Evolutionary conservation across 2,113 vertebrate species (phyloP).

Genomic region (Rhombomys opimus): DNA sequence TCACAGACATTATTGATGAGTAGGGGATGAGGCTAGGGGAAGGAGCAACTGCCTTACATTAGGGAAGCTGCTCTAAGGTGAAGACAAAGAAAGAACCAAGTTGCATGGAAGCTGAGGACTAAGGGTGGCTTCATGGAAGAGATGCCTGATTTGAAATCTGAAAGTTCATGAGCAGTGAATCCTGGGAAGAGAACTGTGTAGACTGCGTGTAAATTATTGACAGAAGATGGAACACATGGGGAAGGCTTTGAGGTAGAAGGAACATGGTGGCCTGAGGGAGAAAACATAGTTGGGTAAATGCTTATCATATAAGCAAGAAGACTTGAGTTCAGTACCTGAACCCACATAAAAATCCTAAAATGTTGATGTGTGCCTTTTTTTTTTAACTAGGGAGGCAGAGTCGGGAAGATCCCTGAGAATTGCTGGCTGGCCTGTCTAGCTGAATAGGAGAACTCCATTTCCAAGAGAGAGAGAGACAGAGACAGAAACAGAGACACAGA

Average conservation of each 20-base stretch:
- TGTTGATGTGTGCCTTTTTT: not conserved
- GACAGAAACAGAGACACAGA: not conserved
- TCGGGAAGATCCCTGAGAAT: not conserved
- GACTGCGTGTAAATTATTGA: not conserved
- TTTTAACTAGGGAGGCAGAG: not conserved
- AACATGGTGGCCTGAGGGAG: no score
- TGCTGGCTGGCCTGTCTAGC: not conserved
- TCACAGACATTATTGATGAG: not conserved
- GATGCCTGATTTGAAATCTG: not conserved
- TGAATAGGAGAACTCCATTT: not conserved
- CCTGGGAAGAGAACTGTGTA: no score
- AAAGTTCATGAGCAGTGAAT: not conserved
- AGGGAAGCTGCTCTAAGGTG: not conserved
- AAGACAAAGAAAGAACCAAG: not conserved
- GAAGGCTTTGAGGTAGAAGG: not conserved
- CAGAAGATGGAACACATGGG: rapidly evolving
- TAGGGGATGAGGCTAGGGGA: not conserved
- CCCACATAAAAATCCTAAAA: not conserved
- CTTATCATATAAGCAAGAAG: not conserved
- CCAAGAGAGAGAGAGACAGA: not conserved
- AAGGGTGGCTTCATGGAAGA: not conserved
- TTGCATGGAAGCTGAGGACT: not conserved
- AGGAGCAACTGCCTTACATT: not conserved
- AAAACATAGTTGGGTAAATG: not conserved
- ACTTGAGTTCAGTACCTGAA: not conserved